These are phyloP conservation scores for Heterohyrax brucei DNA, from an alignment of 2,797 vertebrate species.

Conservation along the genomic window DNA sequence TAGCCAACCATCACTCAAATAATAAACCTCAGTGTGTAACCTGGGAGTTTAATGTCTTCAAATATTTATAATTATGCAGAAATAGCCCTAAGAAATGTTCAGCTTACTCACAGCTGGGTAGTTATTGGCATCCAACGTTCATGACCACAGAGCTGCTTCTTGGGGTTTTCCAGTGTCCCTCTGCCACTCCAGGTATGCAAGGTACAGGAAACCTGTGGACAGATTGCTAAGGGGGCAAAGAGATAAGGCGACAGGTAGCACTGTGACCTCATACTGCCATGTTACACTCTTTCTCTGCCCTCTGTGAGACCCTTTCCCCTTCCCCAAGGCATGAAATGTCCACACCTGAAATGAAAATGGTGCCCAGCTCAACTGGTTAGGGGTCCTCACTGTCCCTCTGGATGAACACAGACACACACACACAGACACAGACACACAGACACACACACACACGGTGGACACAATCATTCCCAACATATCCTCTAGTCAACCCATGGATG, in stretches of 20 bases:
- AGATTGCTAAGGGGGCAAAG: neutral
- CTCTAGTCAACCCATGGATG: neutral
- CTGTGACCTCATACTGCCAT: neutral
- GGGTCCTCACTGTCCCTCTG: neutral
- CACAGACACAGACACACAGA: neutral
- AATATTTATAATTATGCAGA: conserved; percentile 84
- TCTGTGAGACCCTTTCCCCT: neutral
- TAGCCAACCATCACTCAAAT: conserved; percentile 74
- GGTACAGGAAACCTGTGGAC: neutral
- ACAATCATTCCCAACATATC: neutral
- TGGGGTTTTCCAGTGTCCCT: conserved; percentile 11
- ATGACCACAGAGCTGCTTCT: conserved; percentile 57
- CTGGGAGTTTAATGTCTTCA: conserved; percentile 81
- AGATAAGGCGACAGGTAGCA: neutral
- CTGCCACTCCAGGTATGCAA: neutral
- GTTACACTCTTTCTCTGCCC: neutral
- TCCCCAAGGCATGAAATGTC: neutral
- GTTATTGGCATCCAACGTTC: conserved; percentile 31
- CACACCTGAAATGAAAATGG: neutral
- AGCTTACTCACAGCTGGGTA: conserved; percentile 74
- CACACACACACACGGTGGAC: neutral
- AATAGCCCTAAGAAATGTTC: conserved; percentile 77
- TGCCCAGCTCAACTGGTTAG: neutral
- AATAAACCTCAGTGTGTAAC: conserved; percentile 75
- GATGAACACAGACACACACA: neutral